Base-by-base conservation (phyloP, 2,888 invertebrate species). In the Strigamia crassipes region DNA sequence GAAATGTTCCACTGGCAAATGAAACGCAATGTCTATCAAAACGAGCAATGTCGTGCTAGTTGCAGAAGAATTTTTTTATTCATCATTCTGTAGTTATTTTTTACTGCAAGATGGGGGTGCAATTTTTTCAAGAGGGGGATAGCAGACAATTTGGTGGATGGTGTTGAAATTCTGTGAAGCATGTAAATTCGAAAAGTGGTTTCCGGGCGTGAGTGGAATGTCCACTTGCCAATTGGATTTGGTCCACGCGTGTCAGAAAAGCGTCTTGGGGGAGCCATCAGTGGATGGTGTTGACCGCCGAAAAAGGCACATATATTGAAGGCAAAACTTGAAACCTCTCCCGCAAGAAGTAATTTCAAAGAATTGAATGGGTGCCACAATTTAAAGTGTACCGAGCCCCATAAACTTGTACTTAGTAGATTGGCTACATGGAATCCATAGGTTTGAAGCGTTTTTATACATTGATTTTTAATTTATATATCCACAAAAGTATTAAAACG, bases 141-240 rank as follows among this genome's bases (percentile, higher is more conserved):
- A 73, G 73, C 73, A 73, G 31, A 31, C 73, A 73, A 73, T 73
- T 73, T 73, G 73, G 31, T 56, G 73, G 73, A 73, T 73, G 73
- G 73, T 73, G 73, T 73, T 73, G 73, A 73, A 73, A 73, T 73
- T 73, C 73, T 73, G 73, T 73, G 73, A 73, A 73, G 73, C 73
- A 73, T 73, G 73, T 73, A 73, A 73, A 73, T 73, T 73, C 73
- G 73, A 73, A 73, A 73, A 73, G 73, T 73, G 73, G 73, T 73
- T 73, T 73, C 73, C 73, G 73, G 73, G 73, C 73, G 73, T 73
- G 73, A 73, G 73, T 73, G 73, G 73, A 73, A 73, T 73, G 73
- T 73, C 73, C 73, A 73, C 73, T 73, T 73, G 73, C 73, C 73
- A 73, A 73, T 73, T 73, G 73, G 73, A 73, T 73, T 73, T 73